Percentiles rank a stretch among this genome's conserved stretches.
These are phyloP conservation scores for Cordilura impudica DNA, from an alignment of 2,888 invertebrate species.

Conservation along the genomic window DNA sequence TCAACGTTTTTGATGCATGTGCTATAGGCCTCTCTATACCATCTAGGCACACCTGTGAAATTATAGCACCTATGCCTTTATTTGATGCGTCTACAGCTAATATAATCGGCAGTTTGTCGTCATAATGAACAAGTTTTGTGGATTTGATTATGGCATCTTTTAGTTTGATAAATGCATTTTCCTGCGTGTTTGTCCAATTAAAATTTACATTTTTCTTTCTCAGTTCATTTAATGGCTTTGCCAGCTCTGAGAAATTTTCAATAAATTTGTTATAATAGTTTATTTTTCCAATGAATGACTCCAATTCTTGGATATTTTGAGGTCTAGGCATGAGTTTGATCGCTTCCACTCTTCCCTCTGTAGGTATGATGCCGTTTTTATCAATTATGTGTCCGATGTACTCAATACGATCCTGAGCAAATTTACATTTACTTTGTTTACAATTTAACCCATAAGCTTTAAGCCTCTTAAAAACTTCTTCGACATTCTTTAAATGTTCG, in stretches of 20 bases:
- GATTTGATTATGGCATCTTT: constrained; percentile 39
- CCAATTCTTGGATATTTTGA: neutral
- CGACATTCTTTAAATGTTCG: neutral
- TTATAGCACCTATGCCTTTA: constrained; percentile 52
- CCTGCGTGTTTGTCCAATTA: too few relatives aligned
- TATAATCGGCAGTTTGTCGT: constrained; percentile 28
- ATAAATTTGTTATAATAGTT: constrained; percentile 9
- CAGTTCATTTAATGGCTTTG: neutral
- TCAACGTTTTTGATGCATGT: constrained; percentile 15
- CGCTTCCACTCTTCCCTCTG: neutral
- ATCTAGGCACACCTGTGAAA: constrained; percentile 41
- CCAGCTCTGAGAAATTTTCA: neutral
- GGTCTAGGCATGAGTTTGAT: neutral
- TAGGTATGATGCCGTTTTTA: too few relatives aligned
- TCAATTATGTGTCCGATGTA: constrained; percentile 4
- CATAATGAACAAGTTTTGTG: constrained; percentile 44
- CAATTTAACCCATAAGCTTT: neutral
- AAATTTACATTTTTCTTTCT: too few relatives aligned
- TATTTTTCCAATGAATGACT: constrained; percentile 6
- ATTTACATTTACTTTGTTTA: neutral
- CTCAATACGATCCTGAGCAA: neutral
- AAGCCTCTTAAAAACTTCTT: neutral
- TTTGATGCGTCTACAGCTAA: constrained; percentile 53
- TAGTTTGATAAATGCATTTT: constrained; percentile 13
- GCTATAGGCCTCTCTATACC: constrained; percentile 43